phyloP scores from a whole-genome alignment of 1,140 invertebrate species.

The Lysiphlebus fabarum region DNA sequence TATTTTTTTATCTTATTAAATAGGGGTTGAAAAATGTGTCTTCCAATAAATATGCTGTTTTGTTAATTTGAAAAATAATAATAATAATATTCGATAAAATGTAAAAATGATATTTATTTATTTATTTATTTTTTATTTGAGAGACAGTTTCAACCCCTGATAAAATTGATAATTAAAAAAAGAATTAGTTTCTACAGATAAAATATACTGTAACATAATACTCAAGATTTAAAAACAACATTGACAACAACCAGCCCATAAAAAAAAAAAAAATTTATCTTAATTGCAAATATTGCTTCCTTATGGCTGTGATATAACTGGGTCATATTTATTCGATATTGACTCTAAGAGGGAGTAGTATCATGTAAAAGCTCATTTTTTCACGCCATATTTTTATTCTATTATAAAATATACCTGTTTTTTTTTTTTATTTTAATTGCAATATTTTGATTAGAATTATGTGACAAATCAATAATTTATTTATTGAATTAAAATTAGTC shows the following conservation, averaged over 20 bases:
- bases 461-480: slow-evolving; percentile 1
- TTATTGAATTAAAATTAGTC: neutral
- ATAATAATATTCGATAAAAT: neutral
- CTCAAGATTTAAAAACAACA: no score
- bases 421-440: slow-evolving; percentile 27
- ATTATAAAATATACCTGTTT: slow-evolving; percentile 29
- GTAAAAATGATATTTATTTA: slow-evolving; percentile 1
- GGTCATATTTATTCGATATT: slow-evolving; percentile 50
- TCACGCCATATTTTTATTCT: slow-evolving; percentile 44
- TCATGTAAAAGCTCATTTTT: slow-evolving; percentile 48
- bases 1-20: no score
- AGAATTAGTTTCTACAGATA: neutral
- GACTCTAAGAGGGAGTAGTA: slow-evolving; percentile 54
- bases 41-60: neutral
- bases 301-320: slow-evolving; percentile 49
- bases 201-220: neutral
- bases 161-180: neutral
- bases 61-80: neutral
- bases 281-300: slow-evolving; percentile 40
- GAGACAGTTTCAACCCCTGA: no score
- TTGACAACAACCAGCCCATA: no score
- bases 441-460: neutral
- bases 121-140: neutral
- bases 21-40: no score
- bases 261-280: no score